Evolutionary conservation across 2,888 invertebrate species (phyloP), one percentile per base, ranked within the genome.

Genomic region (Calliphora vomitoria): DNA sequence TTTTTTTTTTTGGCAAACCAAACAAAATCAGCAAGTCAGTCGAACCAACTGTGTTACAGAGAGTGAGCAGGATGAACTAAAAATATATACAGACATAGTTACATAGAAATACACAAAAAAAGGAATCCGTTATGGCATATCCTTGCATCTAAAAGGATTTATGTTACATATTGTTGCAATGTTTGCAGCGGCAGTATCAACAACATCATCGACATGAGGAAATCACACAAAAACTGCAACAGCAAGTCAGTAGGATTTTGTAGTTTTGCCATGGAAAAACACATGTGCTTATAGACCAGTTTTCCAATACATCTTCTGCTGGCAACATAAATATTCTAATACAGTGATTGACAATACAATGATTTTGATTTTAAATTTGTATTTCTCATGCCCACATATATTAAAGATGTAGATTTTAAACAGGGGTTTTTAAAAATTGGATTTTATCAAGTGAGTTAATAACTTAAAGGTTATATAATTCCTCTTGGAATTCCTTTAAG

Each of bases 151-250:
- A 60, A 79, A 60, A 80, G 69, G 69, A 71, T 72, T 72, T 62
- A 71, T 81, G 80, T 60, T 72, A 81, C 71, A 72, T 62, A 71
- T 72, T 62, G 80, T 72, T 72, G 50, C 62, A 81, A 20, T 62
- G 18, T 68, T 18, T 38, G 8, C 18, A 66, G 8, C 13, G 41
- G n/a, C 20, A 64, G 20, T 4, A 76, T 50, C 4, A 62, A n/a
- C 62, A n/a, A 66, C 20, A 66, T 38, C 47, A 13, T 25, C 25
- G 20, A 20, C 35, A 75, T 50, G 6, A 6, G 11, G 4, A 62
- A 31, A 75, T 15, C 5, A 10, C 13, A 64, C 20, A 76, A 18
- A 10, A 41, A 78, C 20, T 66, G 66, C 41, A 78, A 50, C 38
- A 66, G 41, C 66, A 55, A 68, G 53, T 41, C 41, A 55, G 58